phyloP scores from a whole-genome alignment of 2,888 invertebrate genomes.

The Amphimallon solstitiale region DNA sequence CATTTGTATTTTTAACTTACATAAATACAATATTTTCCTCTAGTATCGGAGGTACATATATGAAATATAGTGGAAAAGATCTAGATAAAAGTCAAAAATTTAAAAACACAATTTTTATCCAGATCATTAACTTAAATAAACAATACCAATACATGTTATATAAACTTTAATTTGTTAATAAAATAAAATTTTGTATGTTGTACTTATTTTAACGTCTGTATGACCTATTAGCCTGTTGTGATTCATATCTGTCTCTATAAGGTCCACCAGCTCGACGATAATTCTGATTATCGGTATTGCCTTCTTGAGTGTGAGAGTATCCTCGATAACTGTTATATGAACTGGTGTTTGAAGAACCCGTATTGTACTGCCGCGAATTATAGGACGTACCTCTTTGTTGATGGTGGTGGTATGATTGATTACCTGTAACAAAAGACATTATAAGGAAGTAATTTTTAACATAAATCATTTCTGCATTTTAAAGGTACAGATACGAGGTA shows the following conservation, averaged over 20 bases:
- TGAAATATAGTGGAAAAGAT: too few relatives aligned
- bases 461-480: too few relatives aligned
- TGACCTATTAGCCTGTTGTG: constrained; percentile 39
- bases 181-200: constrained; percentile 6
- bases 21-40: too few relatives aligned
- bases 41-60: too few relatives aligned
- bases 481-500: too few relatives aligned
- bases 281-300: neutral
- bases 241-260: constrained; percentile 54
- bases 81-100: too few relatives aligned
- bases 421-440: constrained; percentile 1
- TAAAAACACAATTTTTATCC: too few relatives aligned
- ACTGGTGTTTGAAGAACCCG: constrained; percentile 21
- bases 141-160: constrained; percentile 16
- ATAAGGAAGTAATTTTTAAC: neutral
- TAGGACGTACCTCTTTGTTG: neutral
- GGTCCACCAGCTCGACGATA: constrained; percentile 52
- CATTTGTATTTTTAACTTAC: too few relatives aligned
- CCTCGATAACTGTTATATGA: constrained; percentile 41
- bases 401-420: constrained; percentile 22
- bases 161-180: constrained; percentile 18
- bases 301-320: neutral
- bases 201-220: constrained; percentile 30
- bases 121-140: neutral
- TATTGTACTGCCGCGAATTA: constrained; percentile 1